These are phyloP conservation scores for Hozukius guyotensis DNA, from an alignment of 2,797 vertebrate species.

Conservation along the genomic window DNA sequence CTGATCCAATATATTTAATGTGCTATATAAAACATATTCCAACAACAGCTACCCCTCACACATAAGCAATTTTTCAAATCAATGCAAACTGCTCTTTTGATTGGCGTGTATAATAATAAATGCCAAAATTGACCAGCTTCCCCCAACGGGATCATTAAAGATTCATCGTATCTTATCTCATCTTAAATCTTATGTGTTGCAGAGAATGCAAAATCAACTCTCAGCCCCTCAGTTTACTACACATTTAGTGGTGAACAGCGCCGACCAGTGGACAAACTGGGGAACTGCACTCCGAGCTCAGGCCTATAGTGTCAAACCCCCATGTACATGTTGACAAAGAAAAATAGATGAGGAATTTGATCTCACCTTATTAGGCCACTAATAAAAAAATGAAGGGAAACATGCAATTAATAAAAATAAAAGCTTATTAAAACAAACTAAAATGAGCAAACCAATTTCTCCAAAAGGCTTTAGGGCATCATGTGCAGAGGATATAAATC, in stretches of 20 bases:
- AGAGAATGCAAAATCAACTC: neutral
- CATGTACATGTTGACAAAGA: neutral
- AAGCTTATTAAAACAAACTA: neutral
- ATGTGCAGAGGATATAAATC: neutral
- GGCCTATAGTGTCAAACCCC: neutral
- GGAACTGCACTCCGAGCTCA: neutral
- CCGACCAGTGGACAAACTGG: conserved; percentile 63
- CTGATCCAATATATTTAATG: neutral
- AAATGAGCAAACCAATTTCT: neutral
- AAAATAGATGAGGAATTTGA: neutral
- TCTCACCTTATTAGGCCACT: neutral
- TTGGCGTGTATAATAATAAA: neutral
- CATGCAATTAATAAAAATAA: neutral
- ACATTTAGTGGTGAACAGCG: conserved; percentile 75
- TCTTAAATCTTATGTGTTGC: neutral
- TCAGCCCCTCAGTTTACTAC: neutral
- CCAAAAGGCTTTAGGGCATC: neutral
- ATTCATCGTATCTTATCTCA: conserved; percentile 9
- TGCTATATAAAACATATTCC: neutral
- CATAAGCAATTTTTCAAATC: neutral
- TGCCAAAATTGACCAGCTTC: neutral
- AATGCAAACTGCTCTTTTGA: neutral
- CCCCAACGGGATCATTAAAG: conserved; percentile 1
- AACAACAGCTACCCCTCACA: neutral
- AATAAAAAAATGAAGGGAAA: neutral